Conservation (phyloP, 2,888 invertebrate species). For the Spialia ferax region DNA sequence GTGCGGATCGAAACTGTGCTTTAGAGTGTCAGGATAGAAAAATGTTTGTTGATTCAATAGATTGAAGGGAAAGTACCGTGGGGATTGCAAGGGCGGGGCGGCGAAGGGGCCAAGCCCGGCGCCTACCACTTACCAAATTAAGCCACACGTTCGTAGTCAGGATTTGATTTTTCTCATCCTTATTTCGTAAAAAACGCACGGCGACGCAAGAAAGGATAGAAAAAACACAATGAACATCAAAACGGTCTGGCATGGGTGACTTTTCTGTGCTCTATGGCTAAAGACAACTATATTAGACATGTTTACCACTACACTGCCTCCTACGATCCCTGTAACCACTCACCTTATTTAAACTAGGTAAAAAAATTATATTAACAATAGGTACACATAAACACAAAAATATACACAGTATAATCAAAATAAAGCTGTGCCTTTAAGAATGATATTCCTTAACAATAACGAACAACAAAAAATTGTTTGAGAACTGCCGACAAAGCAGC, state of each 20-base stretch:
- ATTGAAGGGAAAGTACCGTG: conserved; percentile 42
- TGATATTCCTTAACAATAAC: conserved; percentile 7
- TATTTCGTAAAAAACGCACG: conserved; percentile 88
- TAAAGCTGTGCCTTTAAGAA: conserved; percentile 19
- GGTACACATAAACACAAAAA: neutral
- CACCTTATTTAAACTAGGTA: conserved; percentile 1
- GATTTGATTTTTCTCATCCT: conserved; percentile 99
- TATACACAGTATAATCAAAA: neutral
- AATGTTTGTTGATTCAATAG: conserved; percentile 32
- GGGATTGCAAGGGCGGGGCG: conserved; percentile 65
- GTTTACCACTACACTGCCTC: neutral
- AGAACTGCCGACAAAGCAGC: neutral
- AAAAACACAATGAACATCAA: conserved; percentile 76
- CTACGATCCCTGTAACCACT: neutral
- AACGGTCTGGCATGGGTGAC: conserved; percentile 18
- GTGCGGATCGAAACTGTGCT: conserved; percentile 49
- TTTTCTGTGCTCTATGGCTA: conserved; percentile 3
- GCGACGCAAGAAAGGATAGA: conserved; percentile 84
- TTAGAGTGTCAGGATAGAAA: conserved; percentile 48
- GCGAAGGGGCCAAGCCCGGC: conserved; percentile 76
- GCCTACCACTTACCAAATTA: conserved; percentile 96
- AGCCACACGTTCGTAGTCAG: conserved; percentile 99
- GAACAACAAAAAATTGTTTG: conserved; percentile 9
- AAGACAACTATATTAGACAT: neutral
- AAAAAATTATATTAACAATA: neutral